phyloP scores from a whole-genome alignment of 37 sponge, comb jelly and placozoan species.

The Theonella swinhoei region DNA sequence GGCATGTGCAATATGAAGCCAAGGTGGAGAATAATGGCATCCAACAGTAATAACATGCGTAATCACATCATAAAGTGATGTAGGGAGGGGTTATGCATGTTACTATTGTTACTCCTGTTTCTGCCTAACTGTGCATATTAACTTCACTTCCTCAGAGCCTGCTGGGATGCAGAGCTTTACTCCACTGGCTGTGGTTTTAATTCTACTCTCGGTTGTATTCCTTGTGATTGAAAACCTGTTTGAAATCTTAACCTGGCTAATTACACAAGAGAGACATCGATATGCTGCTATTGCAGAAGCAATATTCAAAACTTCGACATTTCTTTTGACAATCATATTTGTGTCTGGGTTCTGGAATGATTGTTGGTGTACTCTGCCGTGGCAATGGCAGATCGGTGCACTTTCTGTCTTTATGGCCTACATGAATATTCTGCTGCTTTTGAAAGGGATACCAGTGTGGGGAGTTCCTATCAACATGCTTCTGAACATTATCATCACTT shows the following conservation, averaged over 20 bases:
- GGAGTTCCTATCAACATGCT: conserved; percentile 34
- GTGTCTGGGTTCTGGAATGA: background rate
- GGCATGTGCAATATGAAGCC: too few relatives aligned
- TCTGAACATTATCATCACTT: background rate
- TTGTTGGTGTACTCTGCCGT: conserved; percentile 3
- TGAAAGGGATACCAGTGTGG: conserved; percentile 1
- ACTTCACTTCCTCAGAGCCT: too few relatives aligned
- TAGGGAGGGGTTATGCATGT: too few relatives aligned
- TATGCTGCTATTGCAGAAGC: background rate
- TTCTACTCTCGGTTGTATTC: background rate
- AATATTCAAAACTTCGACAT: background rate
- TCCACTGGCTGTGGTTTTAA: background rate
- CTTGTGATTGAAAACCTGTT: background rate
- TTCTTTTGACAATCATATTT: background rate
- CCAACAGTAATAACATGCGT: too few relatives aligned
- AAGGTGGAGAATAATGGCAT: too few relatives aligned
- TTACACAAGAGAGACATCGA: background rate
- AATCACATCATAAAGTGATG: too few relatives aligned
- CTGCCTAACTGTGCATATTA: too few relatives aligned
- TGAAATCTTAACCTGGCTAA: background rate
- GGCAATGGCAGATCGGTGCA: conserved; percentile 42
- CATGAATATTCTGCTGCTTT: conserved; percentile 19
- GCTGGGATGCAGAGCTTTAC: too few relatives aligned
- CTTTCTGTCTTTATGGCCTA: conserved; percentile 25
- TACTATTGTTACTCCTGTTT: too few relatives aligned